Conservation (phyloP, 2,113 vertebrate species). For the Herpailurus yagouaroundi region DNA sequence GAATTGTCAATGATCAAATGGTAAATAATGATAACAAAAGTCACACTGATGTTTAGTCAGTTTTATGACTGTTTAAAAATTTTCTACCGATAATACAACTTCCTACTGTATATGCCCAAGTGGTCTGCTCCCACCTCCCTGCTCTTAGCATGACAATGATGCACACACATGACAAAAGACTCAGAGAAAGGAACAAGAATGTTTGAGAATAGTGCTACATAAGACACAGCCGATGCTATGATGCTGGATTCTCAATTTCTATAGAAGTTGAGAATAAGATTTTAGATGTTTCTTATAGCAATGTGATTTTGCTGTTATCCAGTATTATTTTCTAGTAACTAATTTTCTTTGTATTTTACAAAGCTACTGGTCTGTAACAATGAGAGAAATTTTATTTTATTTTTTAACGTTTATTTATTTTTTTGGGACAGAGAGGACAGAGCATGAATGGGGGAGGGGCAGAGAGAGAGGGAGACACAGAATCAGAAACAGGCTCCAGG, state of each 20-base stretch:
- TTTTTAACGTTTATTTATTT: too few relatives aligned
- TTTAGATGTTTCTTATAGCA: not conserved
- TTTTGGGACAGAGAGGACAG: too few relatives aligned
- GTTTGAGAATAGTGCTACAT: not conserved
- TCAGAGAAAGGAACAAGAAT: not conserved
- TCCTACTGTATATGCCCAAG: not conserved
- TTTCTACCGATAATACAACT: not conserved
- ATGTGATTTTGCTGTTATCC: conserved; percentile 34
- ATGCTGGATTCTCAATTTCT: not conserved
- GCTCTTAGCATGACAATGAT: not conserved
- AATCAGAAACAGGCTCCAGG: too few relatives aligned
- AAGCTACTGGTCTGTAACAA: not conserved
- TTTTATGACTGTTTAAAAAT: conserved; percentile 17
- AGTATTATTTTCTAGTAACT: conserved; percentile 39
- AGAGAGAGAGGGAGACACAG: too few relatives aligned
- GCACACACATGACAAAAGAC: not conserved
- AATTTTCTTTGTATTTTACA: conserved; percentile 21
- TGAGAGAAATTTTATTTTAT: not conserved
- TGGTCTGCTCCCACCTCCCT: not conserved
- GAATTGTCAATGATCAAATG: not conserved
- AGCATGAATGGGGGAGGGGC: too few relatives aligned
- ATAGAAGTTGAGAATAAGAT: not conserved
- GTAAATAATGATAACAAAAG: not conserved
- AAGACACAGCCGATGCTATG: not conserved
- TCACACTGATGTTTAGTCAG: not conserved